Base-by-base conservation (phyloP, 2,113 vertebrate genomes). In the Erpornis zantholeuca region DNA sequence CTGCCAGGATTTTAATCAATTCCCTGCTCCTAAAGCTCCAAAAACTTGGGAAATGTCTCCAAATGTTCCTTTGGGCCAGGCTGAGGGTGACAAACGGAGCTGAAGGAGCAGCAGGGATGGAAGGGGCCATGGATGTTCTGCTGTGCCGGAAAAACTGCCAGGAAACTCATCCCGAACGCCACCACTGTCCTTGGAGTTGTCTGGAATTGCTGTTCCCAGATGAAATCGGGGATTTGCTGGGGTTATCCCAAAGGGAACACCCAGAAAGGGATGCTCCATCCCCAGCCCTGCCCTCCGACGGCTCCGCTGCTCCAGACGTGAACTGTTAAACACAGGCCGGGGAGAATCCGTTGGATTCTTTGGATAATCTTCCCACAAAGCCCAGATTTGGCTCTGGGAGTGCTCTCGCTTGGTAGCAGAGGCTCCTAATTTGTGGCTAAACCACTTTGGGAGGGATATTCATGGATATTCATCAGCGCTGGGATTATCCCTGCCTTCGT, bases 351-450 rank as follows among this genome's bases (percentile, higher is more conserved):
- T 1, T 36, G 24, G 50, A 31, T 56, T 90, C 86, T 15, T 70
- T 7, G 81, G 77, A 75, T 82, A 88, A 86, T 81, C 88, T 81
- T 81, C 83, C 68, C 64, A 38, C 60, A 93, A 91, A 92, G 83
- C 76, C 64, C 65, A 33, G 88, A 81, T 90, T 70, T 77, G 82
- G 50, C 36, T 0, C 36, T 0, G 70, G 7, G 54, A 73, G 66
- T 1, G n/a, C 82, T 86, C 59, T 83, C 75, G 19, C 82, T 93
- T 50, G n/a, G 44, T 27, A 64, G 61, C 71, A 29, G 25, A 71
- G 61, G 82, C 82, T 88, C 66, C 75, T 86, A 80, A 81, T 93
- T 86, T 92, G 80, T 23, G 71, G 88, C 36, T 95, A 95, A 97
- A 92, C 56, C 87, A 73, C 91, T 92, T 90, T 81, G 31, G 8